phyloP scores from a whole-genome alignment of 2,888 invertebrate species.

The Stenodema calcarata region DNA sequence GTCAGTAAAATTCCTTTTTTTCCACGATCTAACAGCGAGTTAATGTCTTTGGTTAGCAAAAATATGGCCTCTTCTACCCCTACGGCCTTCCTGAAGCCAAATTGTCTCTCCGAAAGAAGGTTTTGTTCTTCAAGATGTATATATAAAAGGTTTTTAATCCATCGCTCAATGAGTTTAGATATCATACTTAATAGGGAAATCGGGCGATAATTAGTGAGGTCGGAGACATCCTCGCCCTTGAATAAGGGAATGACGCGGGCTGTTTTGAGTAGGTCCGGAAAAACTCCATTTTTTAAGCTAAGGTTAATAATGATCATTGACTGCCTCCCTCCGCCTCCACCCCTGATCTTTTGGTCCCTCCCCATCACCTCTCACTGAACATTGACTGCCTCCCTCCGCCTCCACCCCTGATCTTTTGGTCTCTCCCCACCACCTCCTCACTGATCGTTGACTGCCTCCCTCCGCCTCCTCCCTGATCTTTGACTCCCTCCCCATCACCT shows the following conservation, averaged over 20 bases:
- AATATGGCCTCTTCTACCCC: neutral
- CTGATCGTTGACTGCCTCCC: no score
- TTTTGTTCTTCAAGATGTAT: neutral
- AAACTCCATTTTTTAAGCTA: neutral
- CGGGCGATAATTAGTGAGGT: constrained; percentile 1
- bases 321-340: no score
- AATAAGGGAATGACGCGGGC: neutral
- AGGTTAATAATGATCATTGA: no score
- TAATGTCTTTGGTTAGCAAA: neutral
- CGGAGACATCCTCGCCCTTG: neutral
- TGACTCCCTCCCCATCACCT: no score
- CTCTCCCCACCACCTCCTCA: no score
- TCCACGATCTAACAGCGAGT: constrained; percentile 7
- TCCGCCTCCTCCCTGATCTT: no score
- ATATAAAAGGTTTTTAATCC: neutral
- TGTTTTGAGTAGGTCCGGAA: neutral
- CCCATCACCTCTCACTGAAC: no score
- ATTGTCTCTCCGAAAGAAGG: neutral
- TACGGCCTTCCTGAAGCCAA: neutral
- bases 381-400: no score
- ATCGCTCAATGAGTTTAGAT: neutral
- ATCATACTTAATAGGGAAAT: no score
- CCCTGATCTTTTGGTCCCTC: no score
- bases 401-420: no score
- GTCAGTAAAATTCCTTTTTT: neutral